Evolutionary conservation across 2,888 invertebrate genomes (phyloP).

Genomic region (Microplitis deprimator): DNA sequence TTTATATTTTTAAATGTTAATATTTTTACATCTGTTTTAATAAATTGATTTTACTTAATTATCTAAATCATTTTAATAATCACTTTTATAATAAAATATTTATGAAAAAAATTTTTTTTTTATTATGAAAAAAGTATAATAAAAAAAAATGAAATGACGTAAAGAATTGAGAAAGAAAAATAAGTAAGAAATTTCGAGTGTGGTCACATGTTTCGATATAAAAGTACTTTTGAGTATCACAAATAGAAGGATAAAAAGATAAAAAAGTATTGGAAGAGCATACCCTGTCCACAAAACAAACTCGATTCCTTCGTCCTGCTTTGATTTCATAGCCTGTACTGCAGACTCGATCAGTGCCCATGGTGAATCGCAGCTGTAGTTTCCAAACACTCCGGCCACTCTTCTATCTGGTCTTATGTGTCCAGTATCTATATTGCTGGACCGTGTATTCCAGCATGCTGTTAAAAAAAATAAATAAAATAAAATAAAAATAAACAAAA

Average conservation of each 20-base stretch:
- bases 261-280: constrained; percentile 62
- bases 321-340: constrained; percentile 87
- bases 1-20: too few species aligned
- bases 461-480: constrained; percentile 44
- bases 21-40: too few species aligned
- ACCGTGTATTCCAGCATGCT: constrained; percentile 78
- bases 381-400: constrained; percentile 82
- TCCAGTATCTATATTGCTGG: constrained; percentile 63
- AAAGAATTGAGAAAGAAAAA: too few species aligned
- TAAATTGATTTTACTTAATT: too few species aligned
- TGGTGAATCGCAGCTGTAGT: constrained; percentile 91
- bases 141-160: too few species aligned
- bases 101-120: too few species aligned
- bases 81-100: too few species aligned
- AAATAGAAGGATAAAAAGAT: not conserved
- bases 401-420: constrained; percentile 72
- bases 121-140: too few species aligned
- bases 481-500: not conserved
- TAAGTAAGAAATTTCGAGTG: too few species aligned
- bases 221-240: too few species aligned
- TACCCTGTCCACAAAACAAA: constrained; percentile 97
- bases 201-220: too few species aligned
- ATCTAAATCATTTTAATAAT: too few species aligned
- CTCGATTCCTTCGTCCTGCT: constrained; percentile 89
- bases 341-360: constrained; percentile 91